Conservation (phyloP, 2,888 invertebrate species). For the Dascillus cervinus region DNA sequence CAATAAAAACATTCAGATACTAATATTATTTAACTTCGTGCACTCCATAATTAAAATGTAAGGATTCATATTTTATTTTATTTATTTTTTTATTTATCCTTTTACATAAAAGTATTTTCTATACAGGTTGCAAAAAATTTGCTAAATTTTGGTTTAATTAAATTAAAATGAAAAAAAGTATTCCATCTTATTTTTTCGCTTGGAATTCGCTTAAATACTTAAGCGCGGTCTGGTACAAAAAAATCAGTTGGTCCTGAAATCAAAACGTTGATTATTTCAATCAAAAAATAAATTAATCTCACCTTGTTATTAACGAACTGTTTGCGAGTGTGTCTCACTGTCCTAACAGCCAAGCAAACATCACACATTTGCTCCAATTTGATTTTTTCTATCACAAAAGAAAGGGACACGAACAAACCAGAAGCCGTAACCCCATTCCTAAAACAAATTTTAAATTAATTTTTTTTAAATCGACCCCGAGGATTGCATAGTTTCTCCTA, state of each 20-base stretch:
- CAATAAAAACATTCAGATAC: too few relatives aligned
- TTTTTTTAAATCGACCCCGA: constrained; percentile 16
- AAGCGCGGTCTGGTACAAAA: constrained; percentile 30
- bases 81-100: too few relatives aligned
- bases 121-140: too few relatives aligned
- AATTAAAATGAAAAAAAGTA: too few relatives aligned
- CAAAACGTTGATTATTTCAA: too few relatives aligned
- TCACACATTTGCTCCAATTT: constrained; percentile 39
- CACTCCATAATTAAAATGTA: too few relatives aligned
- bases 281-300: too few relatives aligned
- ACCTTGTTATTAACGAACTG: constrained; percentile 33
- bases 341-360: constrained; percentile 36
- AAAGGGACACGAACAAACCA: constrained; percentile 37
- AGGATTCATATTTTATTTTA: too few relatives aligned
- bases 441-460: constrained; percentile 13
- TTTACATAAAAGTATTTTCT: too few relatives aligned
- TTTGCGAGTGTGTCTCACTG: constrained; percentile 33
- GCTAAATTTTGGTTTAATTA: too few relatives aligned
- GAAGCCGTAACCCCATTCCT: constrained; percentile 39
- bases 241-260: constrained; percentile 32
- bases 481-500: constrained; percentile 33
- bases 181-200: too few relatives aligned
- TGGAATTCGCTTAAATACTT: constrained; percentile 28
- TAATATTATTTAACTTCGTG: too few relatives aligned
- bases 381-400: constrained; percentile 38